phyloP scores from a whole-genome alignment of 2,888 invertebrate genomes.

The Oxyscelio sp. region DNA sequence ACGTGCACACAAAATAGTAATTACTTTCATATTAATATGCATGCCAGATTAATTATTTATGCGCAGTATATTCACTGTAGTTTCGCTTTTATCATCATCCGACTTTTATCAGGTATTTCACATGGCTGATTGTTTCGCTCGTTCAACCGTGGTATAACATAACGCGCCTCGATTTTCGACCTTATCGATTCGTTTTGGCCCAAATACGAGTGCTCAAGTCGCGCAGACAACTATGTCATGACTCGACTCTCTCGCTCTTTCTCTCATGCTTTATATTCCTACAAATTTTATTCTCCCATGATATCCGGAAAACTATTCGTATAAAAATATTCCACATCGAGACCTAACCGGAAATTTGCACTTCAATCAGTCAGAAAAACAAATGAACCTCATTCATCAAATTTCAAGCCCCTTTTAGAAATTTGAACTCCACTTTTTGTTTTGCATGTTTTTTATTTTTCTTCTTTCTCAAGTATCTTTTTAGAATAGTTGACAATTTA shows the following conservation, averaged over 20 bases:
- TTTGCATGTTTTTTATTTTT: no score
- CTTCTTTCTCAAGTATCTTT: no score
- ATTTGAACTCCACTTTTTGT: no score
- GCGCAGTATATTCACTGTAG: no score
- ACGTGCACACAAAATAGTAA: no score
- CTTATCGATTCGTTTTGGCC: conserved; percentile 70
- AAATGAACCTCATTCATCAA: conserved; percentile 13
- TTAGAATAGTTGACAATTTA: no score
- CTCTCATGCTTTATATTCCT: conserved; percentile 47
- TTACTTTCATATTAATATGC: no score
- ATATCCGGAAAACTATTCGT: conserved; percentile 41
- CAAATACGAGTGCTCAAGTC: conserved; percentile 44
- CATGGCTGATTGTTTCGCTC: conserved; percentile 44
- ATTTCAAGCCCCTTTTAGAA: no score
- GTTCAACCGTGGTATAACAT: conserved; percentile 44
- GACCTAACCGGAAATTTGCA: conserved; percentile 21
- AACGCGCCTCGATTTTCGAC: conserved; percentile 67
- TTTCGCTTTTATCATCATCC: no score
- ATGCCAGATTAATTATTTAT: no score
- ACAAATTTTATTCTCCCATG: conserved; percentile 39
- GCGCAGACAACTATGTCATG: conserved; percentile 66
- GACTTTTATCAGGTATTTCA: conserved; percentile 47
- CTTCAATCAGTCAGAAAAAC: conserved; percentile 7
- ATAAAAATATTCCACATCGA: conserved; percentile 45
- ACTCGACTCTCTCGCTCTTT: conserved; percentile 44